These are phyloP conservation scores for Trichopoda pennipes DNA, from an alignment of 2,888 invertebrate species.

Conservation along the genomic window DNA sequence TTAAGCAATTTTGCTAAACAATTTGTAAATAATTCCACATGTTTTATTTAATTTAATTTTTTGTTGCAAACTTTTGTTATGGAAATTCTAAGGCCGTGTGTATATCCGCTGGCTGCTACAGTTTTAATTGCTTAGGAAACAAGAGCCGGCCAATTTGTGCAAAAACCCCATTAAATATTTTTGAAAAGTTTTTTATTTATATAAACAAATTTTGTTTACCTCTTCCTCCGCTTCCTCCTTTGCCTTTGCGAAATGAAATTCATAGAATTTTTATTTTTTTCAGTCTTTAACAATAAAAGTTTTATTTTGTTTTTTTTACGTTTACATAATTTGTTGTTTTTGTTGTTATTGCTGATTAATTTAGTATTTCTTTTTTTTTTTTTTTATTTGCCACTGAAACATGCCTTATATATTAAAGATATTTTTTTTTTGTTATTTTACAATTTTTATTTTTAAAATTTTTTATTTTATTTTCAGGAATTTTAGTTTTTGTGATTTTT, in stretches of 20 bases:
- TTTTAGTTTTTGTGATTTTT: conserved; percentile 25
- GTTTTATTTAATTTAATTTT: neutral
- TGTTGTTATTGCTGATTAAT: conserved; percentile 2
- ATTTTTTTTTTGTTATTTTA: conserved; percentile 54
- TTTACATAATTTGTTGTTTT: conserved; percentile 31
- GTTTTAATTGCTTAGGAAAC: conserved; percentile 24
- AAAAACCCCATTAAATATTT: conserved; percentile 5
- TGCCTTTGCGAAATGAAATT: conserved; percentile 40
- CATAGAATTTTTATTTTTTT: conserved; percentile 67
- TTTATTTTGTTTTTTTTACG: conserved; percentile 69
- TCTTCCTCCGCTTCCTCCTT: neutral
- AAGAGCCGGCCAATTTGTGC: neutral
- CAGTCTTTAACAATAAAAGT: conserved; percentile 80
- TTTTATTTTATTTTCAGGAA: conserved; percentile 1
- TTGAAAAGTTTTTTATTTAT: neutral
- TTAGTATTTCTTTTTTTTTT: conserved; percentile 23
- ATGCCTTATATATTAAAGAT: conserved; percentile 57
- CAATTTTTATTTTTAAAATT: conserved; percentile 27
- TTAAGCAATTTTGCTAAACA: conserved; percentile 58
- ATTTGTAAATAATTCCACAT: conserved; percentile 35
- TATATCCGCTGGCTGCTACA: neutral
- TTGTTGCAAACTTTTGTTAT: neutral
- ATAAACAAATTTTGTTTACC: neutral
- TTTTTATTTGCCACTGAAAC: conserved; percentile 66
- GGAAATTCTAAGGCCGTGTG: neutral